Evolutionary conservation across 1,140 invertebrate genomes (phyloP).

Genomic region (Pygmarrhopalites habei): DNA sequence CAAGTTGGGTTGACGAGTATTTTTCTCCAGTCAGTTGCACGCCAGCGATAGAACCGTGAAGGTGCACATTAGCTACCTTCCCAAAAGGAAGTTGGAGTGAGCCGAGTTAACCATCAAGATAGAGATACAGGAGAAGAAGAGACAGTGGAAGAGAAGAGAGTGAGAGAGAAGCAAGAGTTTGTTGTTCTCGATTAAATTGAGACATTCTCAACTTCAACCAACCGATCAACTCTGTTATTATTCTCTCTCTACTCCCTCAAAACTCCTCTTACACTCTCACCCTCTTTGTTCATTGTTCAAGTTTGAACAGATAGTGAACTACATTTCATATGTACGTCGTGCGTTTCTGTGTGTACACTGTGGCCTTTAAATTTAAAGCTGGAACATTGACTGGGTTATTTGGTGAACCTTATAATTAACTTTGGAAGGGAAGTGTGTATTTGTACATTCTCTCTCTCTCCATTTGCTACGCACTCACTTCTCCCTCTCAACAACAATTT

Average conservation of each 20-base stretch:
- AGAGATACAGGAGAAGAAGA: too few species aligned
- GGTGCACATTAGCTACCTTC: conserved; percentile 20
- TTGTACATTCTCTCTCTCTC: too few species aligned
- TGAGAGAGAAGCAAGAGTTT: too few species aligned
- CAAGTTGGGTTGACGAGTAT: too few species aligned
- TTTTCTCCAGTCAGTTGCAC: conserved; percentile 34
- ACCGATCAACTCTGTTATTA: conserved; percentile 3
- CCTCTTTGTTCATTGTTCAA: too few species aligned
- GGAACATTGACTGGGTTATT: conserved; percentile 11
- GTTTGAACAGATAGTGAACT: too few species aligned
- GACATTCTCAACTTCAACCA: conserved; percentile 14
- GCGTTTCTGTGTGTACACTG: not conserved
- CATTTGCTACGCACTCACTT: too few species aligned
- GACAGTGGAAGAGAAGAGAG: not conserved
- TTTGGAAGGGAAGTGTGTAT: conserved; percentile 7
- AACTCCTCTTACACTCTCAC: not conserved
- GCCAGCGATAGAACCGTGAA: conserved; percentile 26
- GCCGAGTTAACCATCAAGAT: too few species aligned
- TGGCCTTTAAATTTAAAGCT: not conserved
- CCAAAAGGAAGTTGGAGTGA: not conserved
- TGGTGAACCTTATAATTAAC: conserved; percentile 11
- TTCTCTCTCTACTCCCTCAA: not conserved
- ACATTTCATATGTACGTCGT: too few species aligned
- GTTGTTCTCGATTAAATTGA: conserved; percentile 18
- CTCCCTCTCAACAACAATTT: too few species aligned